Conservation (phyloP, 2,113 vertebrate genomes). For the Chlorodrepanis virens region DNA sequence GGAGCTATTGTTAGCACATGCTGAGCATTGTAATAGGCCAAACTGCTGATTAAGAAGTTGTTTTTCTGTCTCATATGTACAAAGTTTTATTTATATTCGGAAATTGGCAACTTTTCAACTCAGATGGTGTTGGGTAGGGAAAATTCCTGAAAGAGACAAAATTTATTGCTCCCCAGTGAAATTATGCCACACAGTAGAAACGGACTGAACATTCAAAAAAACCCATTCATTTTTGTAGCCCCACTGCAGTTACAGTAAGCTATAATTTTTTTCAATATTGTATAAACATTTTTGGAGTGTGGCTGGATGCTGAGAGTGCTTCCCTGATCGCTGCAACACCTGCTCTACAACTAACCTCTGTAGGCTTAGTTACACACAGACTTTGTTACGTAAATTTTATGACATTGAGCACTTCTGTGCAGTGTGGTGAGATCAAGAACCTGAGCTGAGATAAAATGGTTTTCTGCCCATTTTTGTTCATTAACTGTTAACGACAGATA, state of each 20-base stretch:
- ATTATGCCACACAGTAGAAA: neutral
- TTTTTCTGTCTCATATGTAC: neutral
- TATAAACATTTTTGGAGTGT: neutral
- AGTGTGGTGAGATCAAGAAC: neutral
- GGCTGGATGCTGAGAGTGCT: neutral
- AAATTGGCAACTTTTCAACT: neutral
- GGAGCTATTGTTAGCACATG: neutral
- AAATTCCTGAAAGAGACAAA: neutral
- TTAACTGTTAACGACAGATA: rapidly evolving
- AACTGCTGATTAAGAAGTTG: neutral
- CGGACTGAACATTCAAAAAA: neutral
- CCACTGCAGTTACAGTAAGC: neutral
- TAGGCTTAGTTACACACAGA: neutral
- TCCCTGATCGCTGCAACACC: neutral
- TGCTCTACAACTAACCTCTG: neutral
- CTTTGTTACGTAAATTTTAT: neutral
- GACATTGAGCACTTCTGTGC: neutral
- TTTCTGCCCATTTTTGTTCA: neutral
- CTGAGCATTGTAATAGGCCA: neutral
- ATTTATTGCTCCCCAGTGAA: neutral
- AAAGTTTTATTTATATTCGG: neutral
- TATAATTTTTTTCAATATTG: neutral
- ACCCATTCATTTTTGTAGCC: rapidly evolving
- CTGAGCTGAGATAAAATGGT: neutral
- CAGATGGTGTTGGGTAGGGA: neutral